Evolutionary conservation across 2,888 invertebrate genomes (phyloP), one percentile per base, ranked within the genome.

Genomic region (Lottia scabra): DNA sequence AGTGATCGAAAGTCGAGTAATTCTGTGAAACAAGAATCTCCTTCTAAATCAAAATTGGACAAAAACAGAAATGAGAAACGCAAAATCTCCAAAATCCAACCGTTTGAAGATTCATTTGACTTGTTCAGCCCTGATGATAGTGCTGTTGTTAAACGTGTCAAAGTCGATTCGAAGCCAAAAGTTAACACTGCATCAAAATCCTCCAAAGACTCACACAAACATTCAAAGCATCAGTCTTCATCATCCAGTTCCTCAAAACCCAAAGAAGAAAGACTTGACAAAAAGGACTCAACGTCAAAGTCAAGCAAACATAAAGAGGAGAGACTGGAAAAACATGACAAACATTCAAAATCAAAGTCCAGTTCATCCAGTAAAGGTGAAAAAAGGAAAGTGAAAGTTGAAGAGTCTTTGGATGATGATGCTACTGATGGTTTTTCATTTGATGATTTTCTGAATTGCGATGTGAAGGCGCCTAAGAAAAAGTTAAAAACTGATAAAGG

Each of bases 381-480:
- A 1, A 23, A n/a, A 26, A 43, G 68, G 38, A 64, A 68, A n/a
- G 65, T 19, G 44, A 38, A 48, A n/a, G 66, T 63, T 27, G 64
- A 69, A 69, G 64, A 48, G 45, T 13, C 56, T 19, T 5, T 15
- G n/a, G 63, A 56, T 12, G 46, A 66, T 19, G 67, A 65, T 13
- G 71, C 63, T 8, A 23, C 64, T 64, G 68, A 68, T 44, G 56
- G 63, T 16, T 73, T 73, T 69, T 76, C 77, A 6, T 80, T 79
- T 72, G 77, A 79, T 16, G 79, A 79, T 45, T 78, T 80, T 67
- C 56, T 80, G 71, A 76, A 74, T 45, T 78, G 74, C 70, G 80
- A 82, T 65, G 70, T 73, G 15, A 65, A 56, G 1, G 30, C 56
- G 2, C 43, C 76, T 19, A 63, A 46, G 27, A 80, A 80, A 65